Conservation (phyloP, 2,888 invertebrate species). For the Nyleta sp. region DNA sequence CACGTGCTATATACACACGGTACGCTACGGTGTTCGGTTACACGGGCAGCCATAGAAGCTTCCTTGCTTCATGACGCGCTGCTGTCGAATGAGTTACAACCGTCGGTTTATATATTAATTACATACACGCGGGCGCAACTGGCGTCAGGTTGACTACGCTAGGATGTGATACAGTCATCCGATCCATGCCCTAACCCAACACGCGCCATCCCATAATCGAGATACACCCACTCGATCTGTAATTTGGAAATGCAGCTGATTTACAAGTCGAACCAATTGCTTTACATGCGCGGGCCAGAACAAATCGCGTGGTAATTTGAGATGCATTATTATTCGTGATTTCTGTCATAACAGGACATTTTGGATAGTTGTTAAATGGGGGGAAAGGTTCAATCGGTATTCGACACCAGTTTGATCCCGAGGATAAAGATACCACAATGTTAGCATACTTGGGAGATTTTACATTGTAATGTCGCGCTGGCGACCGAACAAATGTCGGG, state of each 20-base stretch:
- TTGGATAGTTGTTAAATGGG: too few species aligned
- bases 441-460: background rate
- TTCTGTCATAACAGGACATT: too few species aligned
- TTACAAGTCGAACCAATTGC: constrained; percentile 28
- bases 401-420: too few species aligned
- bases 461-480: too few species aligned
- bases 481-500: too few species aligned
- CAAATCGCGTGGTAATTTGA: too few species aligned
- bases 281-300: background rate
- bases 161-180: constrained; percentile 57
- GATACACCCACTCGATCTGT: constrained; percentile 22
- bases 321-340: too few species aligned
- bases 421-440: background rate
- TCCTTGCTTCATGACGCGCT: constrained; percentile 46
- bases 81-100: constrained; percentile 66
- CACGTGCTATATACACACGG: constrained; percentile 60
- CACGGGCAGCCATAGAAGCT: constrained; percentile 64
- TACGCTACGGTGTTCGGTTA: constrained; percentile 49
- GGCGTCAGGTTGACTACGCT: constrained; percentile 64
- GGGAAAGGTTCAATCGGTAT: too few species aligned
- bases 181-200: constrained; percentile 63
- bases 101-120: constrained; percentile 65
- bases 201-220: constrained; percentile 41
- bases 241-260: constrained; percentile 45
- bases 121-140: constrained; percentile 53